Percentiles rank a stretch among this genome's conserved stretches.
phyloP scores from a whole-genome alignment of 2,888 invertebrate species.

The Drosophila niveifrons region DNA sequence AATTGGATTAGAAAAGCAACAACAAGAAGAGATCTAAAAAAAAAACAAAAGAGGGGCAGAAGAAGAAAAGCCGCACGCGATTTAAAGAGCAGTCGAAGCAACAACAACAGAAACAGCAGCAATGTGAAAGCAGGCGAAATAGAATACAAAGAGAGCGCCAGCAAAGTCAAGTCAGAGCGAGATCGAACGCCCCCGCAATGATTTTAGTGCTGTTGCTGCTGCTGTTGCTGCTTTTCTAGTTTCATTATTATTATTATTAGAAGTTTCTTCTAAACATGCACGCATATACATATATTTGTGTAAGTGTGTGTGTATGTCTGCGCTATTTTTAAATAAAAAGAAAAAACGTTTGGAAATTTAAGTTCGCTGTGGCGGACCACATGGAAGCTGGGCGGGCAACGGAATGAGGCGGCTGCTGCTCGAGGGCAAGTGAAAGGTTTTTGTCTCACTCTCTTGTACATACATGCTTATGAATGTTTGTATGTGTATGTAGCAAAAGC shows the following conservation, averaged over 20 bases:
- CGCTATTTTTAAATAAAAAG: constrained; percentile 60
- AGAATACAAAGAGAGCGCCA: constrained; percentile 35
- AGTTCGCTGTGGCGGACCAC: constrained; percentile 56
- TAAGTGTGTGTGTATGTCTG: constrained; percentile 29
- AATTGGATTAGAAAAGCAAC: constrained; percentile 54
- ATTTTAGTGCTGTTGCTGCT: constrained; percentile 21
- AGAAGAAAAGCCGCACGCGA: constrained; percentile 45
- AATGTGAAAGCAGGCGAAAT: constrained; percentile 26
- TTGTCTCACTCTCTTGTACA: constrained; percentile 17
- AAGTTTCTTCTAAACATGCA: constrained; percentile 25
- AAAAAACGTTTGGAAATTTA: constrained; percentile 52
- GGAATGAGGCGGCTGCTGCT: constrained; percentile 17
- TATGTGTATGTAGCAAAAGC: constrained; percentile 23
- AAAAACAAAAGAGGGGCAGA: constrained; percentile 4
- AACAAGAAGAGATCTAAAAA: constrained; percentile 3
- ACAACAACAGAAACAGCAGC: constrained; percentile 13
- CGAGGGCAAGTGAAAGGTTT: constrained; percentile 66
- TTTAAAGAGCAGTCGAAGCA: constrained; percentile 20
- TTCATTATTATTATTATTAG: constrained; percentile 51
- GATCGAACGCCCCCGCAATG: constrained; percentile 73
- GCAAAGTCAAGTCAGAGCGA: constrained; percentile 32
- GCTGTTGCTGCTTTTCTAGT: constrained; percentile 13
- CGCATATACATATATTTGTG: neutral
- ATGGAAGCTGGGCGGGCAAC: constrained; percentile 51
- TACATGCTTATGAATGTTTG: neutral